Conservation (phyloP, 2,888 invertebrate genomes). For the Philonicus albiceps region DNA sequence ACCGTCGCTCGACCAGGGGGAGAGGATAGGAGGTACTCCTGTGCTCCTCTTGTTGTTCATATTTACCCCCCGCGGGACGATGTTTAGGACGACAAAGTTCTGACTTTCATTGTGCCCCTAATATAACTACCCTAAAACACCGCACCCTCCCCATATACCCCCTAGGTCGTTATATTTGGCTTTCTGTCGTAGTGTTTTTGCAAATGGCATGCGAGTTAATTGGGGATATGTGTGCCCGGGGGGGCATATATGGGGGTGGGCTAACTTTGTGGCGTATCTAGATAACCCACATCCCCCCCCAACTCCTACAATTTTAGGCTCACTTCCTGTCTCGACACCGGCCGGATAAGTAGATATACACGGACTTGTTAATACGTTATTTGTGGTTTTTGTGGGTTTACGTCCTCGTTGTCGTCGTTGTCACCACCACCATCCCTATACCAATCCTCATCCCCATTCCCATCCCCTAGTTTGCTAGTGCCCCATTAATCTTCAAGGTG, state of each 20-base stretch:
- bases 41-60: background rate
- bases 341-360: constrained; percentile 20
- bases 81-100: constrained; percentile 28
- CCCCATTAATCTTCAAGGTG: constrained; percentile 30
- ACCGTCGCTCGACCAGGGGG: background rate
- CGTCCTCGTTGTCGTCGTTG: background rate
- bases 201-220: constrained; percentile 47
- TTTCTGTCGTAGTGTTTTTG: constrained; percentile 40
- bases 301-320: background rate
- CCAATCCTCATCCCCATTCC: too few species aligned
- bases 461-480: background rate
- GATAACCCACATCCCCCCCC: constrained; percentile 7
- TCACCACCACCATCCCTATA: too few species aligned
- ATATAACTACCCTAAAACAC: background rate
- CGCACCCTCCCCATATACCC: background rate
- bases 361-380: constrained; percentile 33
- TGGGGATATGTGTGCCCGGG: constrained; percentile 42
- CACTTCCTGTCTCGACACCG: constrained; percentile 5
- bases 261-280: background rate
- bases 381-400: constrained; percentile 24
- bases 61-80: background rate
- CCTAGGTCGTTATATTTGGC: constrained; percentile 10
- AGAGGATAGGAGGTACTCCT: background rate
- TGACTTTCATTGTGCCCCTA: constrained; percentile 16
- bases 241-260: background rate